Evolutionary conservation across 2,113 vertebrate species (phyloP).

Genomic region (Pseudonaja textilis): DNA sequence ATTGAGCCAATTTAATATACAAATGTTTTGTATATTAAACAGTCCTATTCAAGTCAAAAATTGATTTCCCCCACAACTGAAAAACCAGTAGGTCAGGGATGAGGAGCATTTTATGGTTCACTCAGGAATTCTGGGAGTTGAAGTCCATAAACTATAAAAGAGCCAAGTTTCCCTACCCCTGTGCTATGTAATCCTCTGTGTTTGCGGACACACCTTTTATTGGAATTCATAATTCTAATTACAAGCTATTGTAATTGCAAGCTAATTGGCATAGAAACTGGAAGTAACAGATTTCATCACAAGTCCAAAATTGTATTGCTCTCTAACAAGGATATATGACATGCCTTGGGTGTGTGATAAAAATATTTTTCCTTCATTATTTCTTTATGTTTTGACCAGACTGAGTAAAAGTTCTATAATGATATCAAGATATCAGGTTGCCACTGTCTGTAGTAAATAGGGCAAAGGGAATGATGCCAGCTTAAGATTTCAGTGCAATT

Average conservation of each 20-base stretch:
- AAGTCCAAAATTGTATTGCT: constrained; percentile 63
- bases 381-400: constrained; percentile 22
- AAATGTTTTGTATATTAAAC: too few species aligned
- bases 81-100: too few species aligned
- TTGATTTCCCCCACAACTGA: too few species aligned
- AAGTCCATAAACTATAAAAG: too few species aligned
- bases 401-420: not conserved
- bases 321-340: constrained; percentile 58
- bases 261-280: constrained; percentile 76
- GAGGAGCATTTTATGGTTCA: too few species aligned
- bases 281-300: constrained; percentile 63
- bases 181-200: constrained; percentile 66
- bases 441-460: not conserved
- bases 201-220: constrained; percentile 62
- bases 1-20: not conserved
- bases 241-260: constrained; percentile 68
- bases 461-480: not conserved
- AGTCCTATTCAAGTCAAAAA: too few species aligned
- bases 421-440: not conserved
- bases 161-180: too few species aligned
- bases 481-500: not conserved
- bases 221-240: constrained; percentile 68
- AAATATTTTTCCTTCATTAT: constrained; percentile 37
- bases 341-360: constrained; percentile 49
- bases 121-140: too few species aligned